phyloP scores from a whole-genome alignment of 2,888 invertebrate species.

The Bhutanitis thaidina region DNA sequence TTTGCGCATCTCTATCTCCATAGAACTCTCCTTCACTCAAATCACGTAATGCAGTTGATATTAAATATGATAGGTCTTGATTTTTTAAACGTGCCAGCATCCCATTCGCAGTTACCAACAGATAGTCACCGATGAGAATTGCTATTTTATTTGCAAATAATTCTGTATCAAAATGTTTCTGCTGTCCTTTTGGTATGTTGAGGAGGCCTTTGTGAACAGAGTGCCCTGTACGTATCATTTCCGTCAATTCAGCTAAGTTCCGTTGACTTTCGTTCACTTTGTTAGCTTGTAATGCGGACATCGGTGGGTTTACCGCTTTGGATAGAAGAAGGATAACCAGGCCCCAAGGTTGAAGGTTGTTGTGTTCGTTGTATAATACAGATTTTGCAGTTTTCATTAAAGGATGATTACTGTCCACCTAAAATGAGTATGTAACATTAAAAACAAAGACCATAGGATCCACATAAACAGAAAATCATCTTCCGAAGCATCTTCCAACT shows the following conservation, averaged over 20 bases:
- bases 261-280: slow-evolving; percentile 76
- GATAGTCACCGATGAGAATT: slow-evolving; percentile 90
- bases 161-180: slow-evolving; percentile 82
- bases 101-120: slow-evolving; percentile 89
- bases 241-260: slow-evolving; percentile 84
- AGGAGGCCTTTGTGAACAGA: slow-evolving; percentile 85
- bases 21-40: slow-evolving; percentile 91
- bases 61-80: slow-evolving; percentile 87
- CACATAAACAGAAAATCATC: too few relatives aligned
- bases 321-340: slow-evolving; percentile 89
- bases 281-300: slow-evolving; percentile 74
- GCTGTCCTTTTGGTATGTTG: slow-evolving; percentile 66
- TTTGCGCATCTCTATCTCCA: slow-evolving; percentile 86
- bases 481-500: too few relatives aligned
- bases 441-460: too few relatives aligned
- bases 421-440: slow-evolving; percentile 19
- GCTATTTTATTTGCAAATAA: slow-evolving; percentile 94
- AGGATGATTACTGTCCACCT: slow-evolving; percentile 92
- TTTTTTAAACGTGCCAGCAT: slow-evolving; percentile 86
- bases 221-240: slow-evolving; percentile 93
- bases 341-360: slow-evolving; percentile 92
- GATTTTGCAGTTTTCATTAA: slow-evolving; percentile 91
- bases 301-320: slow-evolving; percentile 83
- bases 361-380: slow-evolving; percentile 89
- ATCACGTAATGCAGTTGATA: slow-evolving; percentile 89